A percentile compares a stretch with the other conserved stretches of the same genome.
phyloP scores from a whole-genome alignment of 2,797 vertebrate genomes.

The Nannoperca australis region DNA sequence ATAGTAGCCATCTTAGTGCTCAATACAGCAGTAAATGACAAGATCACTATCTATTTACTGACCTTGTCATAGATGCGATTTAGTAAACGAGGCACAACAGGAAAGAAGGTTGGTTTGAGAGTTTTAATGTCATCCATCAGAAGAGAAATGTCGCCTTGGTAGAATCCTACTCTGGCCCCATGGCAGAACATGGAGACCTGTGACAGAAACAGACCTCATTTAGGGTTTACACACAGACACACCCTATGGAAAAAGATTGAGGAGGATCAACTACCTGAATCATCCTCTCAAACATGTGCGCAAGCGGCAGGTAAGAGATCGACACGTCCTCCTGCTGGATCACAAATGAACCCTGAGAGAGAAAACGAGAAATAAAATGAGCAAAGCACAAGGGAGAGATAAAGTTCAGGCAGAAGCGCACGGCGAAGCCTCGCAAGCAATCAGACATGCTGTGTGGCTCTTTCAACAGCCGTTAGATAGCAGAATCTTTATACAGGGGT shows the following conservation, averaged over 20 bases:
- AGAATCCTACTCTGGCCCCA: constrained; percentile 87
- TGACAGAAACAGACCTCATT: constrained; percentile 16
- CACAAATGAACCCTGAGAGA: constrained; percentile 84
- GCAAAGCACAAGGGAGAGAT: constrained; percentile 65
- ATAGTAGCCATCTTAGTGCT: not conserved
- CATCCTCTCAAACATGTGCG: constrained; percentile 90
- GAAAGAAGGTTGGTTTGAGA: constrained; percentile 87
- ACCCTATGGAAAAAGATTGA: not conserved
- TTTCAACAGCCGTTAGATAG: constrained; percentile 62
- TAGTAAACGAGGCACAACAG: constrained; percentile 87
- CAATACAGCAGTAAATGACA: not conserved
- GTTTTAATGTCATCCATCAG: constrained; percentile 89
- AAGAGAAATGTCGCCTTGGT: constrained; percentile 87
- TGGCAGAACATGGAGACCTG: constrained; percentile 88
- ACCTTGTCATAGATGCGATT: constrained; percentile 90
- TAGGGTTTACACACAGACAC: constrained; percentile 11
- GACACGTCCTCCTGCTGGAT: constrained; percentile 86
- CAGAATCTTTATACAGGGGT: constrained; percentile 65
- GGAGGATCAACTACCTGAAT: constrained; percentile 80
- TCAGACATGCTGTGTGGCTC: constrained; percentile 63
- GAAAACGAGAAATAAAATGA: constrained; percentile 51
- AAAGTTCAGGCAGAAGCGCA: constrained; percentile 43
- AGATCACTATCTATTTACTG: not conserved
- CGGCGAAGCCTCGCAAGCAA: constrained; percentile 51
- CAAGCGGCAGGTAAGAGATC: constrained; percentile 89